phyloP scores from a whole-genome alignment of 2,888 invertebrate genomes.

The Molorchus minor region DNA sequence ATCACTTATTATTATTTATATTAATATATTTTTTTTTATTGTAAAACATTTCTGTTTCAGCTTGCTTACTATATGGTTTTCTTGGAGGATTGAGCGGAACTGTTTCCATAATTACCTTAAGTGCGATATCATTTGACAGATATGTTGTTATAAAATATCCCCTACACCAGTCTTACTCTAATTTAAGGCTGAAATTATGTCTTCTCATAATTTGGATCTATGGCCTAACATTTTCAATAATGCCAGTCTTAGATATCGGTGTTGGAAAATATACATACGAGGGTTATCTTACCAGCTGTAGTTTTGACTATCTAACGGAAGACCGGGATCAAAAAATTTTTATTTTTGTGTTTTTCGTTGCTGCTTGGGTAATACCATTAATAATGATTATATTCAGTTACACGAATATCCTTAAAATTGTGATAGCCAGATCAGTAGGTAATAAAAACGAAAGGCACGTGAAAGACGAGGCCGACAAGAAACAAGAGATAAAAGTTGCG shows the following conservation, averaged over 20 bases:
- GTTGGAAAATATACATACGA: conserved; percentile 83
- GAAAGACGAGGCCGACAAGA: conserved; percentile 71
- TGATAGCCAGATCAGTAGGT: conserved; percentile 58
- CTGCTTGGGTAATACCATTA: conserved; percentile 80
- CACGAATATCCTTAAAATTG: conserved; percentile 73
- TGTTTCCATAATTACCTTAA: conserved; percentile 81
- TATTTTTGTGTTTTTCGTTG: conserved; percentile 78
- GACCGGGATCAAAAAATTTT: conserved; percentile 70
- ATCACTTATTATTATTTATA: too few relatives aligned
- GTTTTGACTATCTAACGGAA: conserved; percentile 84
- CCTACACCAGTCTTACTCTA: conserved; percentile 72
- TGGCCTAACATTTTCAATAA: conserved; percentile 72
- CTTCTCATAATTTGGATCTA: conserved; percentile 77
- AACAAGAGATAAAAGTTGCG: conserved; percentile 77
- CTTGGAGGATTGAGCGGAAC: conserved; percentile 83
- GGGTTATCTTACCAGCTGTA: conserved; percentile 84
- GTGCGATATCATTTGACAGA: conserved; percentile 82
- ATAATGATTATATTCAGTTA: conserved; percentile 78
- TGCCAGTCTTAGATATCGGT: conserved; percentile 77
- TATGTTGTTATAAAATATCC: conserved; percentile 85
- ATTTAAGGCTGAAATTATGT: conserved; percentile 69
- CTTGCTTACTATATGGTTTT: conserved; percentile 82
- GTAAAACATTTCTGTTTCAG: conserved; percentile 63
- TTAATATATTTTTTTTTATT: too few relatives aligned
- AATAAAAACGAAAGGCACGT: conserved; percentile 57